These are phyloP conservation scores for Macrophya alboannulata DNA, from an alignment of 2,888 invertebrate genomes.

Conservation along the genomic window DNA sequence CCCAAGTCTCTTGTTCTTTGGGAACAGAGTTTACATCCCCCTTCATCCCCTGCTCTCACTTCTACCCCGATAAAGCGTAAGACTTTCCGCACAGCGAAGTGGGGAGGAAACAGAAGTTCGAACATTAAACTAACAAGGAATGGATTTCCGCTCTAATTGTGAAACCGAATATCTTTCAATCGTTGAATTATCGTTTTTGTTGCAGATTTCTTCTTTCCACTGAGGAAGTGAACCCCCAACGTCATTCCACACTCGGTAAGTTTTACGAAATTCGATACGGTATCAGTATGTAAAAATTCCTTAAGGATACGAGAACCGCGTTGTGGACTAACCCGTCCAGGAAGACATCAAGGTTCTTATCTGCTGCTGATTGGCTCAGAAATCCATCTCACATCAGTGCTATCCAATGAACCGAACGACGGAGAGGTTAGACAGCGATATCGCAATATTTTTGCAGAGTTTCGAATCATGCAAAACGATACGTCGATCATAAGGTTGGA, in stretches of 20 bases:
- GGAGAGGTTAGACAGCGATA: not conserved
- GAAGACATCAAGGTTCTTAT: not conserved
- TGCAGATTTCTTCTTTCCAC: constrained; percentile 9
- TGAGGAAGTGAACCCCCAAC: not conserved
- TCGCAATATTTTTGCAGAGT: not conserved
- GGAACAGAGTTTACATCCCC: not conserved
- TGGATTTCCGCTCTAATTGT: not conserved
- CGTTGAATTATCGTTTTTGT: constrained; percentile 22
- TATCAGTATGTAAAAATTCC: not conserved
- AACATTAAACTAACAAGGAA: not conserved
- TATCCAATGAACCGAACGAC: not conserved
- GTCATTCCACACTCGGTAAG: not conserved
- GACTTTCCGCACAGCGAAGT: not conserved
- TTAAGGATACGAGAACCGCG: not conserved
- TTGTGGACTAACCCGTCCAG: not conserved
- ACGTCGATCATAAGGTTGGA: not conserved
- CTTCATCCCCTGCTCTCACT: not conserved
- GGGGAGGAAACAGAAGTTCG: not conserved
- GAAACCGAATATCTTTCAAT: not conserved
- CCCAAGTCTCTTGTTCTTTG: not conserved
- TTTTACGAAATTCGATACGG: not conserved
- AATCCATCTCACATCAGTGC: not conserved
- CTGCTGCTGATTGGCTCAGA: not conserved
- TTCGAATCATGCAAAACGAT: not conserved
- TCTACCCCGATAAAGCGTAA: not conserved